Evolutionary conservation across 2,797 vertebrate genomes (phyloP), one percentile per base, ranked within the genome.

Genomic region (Chaetophractus vellerosus): DNA sequence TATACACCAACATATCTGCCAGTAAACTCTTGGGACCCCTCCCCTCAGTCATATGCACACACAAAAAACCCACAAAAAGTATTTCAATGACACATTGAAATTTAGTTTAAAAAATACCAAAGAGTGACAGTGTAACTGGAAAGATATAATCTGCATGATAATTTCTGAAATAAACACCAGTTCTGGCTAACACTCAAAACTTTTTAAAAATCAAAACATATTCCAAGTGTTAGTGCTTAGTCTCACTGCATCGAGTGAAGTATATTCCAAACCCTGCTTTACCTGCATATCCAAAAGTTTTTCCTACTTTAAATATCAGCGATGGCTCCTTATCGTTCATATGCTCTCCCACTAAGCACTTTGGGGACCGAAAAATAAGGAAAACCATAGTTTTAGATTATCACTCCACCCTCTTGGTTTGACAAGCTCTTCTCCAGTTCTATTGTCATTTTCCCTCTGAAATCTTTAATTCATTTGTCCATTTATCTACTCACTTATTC

Each of bases 121-220:
- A 74, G 2, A 64, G 21, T 61, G 64, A 69, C 79, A 36, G 9
- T 23, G 61, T 85, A 69, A 86, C 41, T 92, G 21, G 64, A 84
- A 93, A 89, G 19, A 83, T 64, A 12, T 6, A 75, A 75, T 55
- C 14, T 52, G 64, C n/a, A 45, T 6, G 21, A 88, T 61, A 74
- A 85, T 36, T 71, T 55, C 86, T 86, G 45, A 64, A 26, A n/a
- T 21, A 83, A 75, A 89, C 11, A 57, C 50, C 26, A 71, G 28
- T 33, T 84, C 12, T 59, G 31, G 8, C 57, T 33, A 5, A 64
- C 31, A 33, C 3, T 18, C 14, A 75, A 79, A 79, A 59, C 11
- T 66, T 93, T 80, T 31, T 0, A 90, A 83, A 95, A 72, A 75
- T 88, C 12, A 85, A 71, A 92, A 76, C 36, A 71, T 14, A 6